These are phyloP conservation scores for Centropus unirufus DNA, from an alignment of 2,113 vertebrate species.

Conservation along the genomic window DNA sequence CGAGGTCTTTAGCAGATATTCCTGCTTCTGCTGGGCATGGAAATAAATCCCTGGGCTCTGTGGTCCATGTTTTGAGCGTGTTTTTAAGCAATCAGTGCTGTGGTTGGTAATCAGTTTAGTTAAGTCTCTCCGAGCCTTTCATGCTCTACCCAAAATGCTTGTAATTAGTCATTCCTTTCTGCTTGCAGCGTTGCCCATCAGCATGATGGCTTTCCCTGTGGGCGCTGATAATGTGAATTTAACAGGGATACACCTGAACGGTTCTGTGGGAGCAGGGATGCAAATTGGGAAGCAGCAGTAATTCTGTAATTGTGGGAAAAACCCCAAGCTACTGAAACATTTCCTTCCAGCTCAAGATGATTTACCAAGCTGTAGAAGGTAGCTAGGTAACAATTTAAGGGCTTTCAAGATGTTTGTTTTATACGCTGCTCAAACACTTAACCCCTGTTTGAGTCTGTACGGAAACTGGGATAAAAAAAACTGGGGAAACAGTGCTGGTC, in stretches of 20 bases:
- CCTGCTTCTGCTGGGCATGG: neutral
- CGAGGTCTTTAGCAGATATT: neutral
- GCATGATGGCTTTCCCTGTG: neutral
- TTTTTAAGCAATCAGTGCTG: neutral
- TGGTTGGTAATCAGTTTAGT: neutral
- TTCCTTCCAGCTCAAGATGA: neutral
- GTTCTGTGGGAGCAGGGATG: neutral
- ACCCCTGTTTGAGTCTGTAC: neutral
- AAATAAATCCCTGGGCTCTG: neutral
- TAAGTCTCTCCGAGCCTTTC: constrained; percentile 32
- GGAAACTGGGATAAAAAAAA: neutral
- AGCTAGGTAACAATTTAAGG: neutral
- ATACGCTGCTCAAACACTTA: neutral
- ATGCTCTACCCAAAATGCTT: neutral
- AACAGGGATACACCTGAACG: neutral
- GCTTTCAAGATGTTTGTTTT: constrained; percentile 31
- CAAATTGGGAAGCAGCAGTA: neutral
- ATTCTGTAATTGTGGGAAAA: neutral
- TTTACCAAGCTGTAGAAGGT: neutral
- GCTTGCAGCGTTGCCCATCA: neutral
- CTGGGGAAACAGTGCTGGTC: neutral
- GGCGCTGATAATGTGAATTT: neutral
- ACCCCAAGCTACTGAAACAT: neutral
- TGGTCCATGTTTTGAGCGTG: neutral
- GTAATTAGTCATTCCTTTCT: neutral